Base-by-base conservation (phyloP, 2,888 invertebrate genomes). In the Cordilura impudica region DNA sequence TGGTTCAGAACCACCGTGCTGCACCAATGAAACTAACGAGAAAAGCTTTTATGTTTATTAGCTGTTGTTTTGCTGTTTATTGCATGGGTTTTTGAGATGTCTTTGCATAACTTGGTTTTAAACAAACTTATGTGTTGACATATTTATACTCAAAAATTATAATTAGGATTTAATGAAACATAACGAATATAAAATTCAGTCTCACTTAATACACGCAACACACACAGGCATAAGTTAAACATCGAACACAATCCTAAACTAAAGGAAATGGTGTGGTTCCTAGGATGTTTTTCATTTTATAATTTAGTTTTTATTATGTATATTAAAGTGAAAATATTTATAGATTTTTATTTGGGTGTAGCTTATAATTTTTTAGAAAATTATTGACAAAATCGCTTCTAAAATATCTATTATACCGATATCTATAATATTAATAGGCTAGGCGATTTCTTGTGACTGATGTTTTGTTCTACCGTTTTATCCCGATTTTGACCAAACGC, bases 161-260 rank as follows among this genome's bases (percentile, higher is more conserved):
- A 70, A 70, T 70, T 39, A 70, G 60, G 21, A 43, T 61, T 70
- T 70, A 61, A 70, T 70, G 70, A 70, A 70, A 19, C 51, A 61
- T 60, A 70, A 60, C 35, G n/a, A n/a, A n/a, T n/a, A n/a, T n/a
- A n/a, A n/a, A n/a, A 39, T 39, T 5, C n/a, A n/a, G n/a, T n/a
- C n/a, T n/a, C 12, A 31, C 31, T 10, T 31, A 31, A 31, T 31
- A 31, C 10, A 10, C 31, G 12, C 8, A 0, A 31, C 10, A 31
- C 10, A 31, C 31, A 31, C 8, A 10, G 1, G 10, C 31, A 31
- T 10, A 10, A 1, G 12, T 5, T 10, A 8, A 31, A 31, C 31
- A 31, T 10, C 31, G 31, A 31, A 31, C 31, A 31, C 12, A 10
- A 31, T 10, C 8, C 31, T 31, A 2, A 31, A 31, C 31, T 31